These are phyloP conservation scores for Apis laboriosa DNA, from an alignment of 1,140 invertebrate genomes.

Conservation along the genomic window DNA sequence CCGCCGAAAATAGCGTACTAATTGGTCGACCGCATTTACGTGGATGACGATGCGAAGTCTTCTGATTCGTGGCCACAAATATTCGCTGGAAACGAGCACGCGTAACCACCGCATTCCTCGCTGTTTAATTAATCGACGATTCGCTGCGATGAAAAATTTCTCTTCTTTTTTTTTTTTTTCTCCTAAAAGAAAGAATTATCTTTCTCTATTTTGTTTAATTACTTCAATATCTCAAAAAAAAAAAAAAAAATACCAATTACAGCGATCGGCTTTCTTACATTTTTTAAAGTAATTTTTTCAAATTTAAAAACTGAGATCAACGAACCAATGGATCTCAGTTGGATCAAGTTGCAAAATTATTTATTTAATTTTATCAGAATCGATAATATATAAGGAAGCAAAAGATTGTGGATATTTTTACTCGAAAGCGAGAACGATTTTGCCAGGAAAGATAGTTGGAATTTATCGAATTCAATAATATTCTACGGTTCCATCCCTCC, in stretches of 20 bases:
- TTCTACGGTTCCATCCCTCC: background rate
- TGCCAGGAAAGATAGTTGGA: too few relatives aligned
- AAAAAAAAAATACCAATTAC: too few relatives aligned
- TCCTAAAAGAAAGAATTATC: background rate
- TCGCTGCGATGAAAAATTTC: background rate
- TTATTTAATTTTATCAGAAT: too few relatives aligned
- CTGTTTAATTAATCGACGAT: slow-evolving; percentile 53
- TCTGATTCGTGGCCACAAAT: slow-evolving; percentile 41
- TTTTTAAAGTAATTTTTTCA: too few relatives aligned
- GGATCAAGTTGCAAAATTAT: too few relatives aligned
- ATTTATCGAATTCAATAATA: slow-evolving; percentile 9
- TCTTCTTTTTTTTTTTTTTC: background rate
- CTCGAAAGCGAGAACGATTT: too few relatives aligned
- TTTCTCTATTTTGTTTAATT: too few relatives aligned
- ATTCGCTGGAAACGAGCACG: slow-evolving; percentile 23
- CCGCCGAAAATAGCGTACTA: slow-evolving; percentile 53
- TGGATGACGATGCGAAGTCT: slow-evolving; percentile 38
- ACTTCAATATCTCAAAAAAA: too few relatives aligned
- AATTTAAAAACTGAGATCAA: too few relatives aligned
- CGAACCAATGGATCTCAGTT: too few relatives aligned
- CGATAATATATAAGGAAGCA: too few relatives aligned
- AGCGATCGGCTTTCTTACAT: too few relatives aligned
- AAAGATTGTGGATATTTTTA: background rate
- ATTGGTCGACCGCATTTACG: slow-evolving; percentile 58
- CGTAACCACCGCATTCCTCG: slow-evolving; percentile 43